Percentiles rank a stretch among this genome's conserved stretches.
These are phyloP conservation scores for Entomobrya multifasciata DNA, from an alignment of 2,888 invertebrate genomes.

Conservation along the genomic window DNA sequence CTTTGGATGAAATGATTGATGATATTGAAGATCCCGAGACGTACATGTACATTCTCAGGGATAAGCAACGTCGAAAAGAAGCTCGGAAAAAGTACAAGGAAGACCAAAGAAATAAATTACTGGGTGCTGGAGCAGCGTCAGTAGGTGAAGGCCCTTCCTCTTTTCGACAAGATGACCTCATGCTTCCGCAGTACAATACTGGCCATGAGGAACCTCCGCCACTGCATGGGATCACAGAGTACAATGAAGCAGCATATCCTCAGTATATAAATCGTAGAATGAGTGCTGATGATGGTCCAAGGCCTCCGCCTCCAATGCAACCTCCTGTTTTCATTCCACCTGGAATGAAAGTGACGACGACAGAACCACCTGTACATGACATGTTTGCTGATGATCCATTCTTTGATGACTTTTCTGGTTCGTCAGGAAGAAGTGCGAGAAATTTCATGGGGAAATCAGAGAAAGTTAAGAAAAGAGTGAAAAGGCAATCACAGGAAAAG, in stretches of 20 bases:
- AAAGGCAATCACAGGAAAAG: neutral
- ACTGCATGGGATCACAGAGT: neutral
- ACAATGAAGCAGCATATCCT: neutral
- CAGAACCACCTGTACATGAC: slow-evolving; percentile 48
- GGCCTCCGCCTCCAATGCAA: slow-evolving; percentile 26
- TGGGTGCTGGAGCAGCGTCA: neutral
- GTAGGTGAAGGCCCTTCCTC: neutral
- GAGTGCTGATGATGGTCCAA: too few species aligned
- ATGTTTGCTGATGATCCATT: slow-evolving; percentile 71
- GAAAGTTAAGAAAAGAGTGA: slow-evolving; percentile 6
- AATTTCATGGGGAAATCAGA: too few species aligned
- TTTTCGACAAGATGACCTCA: neutral
- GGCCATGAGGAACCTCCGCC: neutral
- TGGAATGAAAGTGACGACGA: neutral
- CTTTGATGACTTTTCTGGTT: slow-evolving; percentile 52
- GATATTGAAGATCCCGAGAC: slow-evolving; percentile 69
- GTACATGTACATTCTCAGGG: slow-evolving; percentile 67
- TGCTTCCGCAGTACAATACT: too few species aligned
- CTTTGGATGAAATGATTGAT: slow-evolving; percentile 69
- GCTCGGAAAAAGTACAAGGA: slow-evolving; percentile 32
- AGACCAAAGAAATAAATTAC: neutral
- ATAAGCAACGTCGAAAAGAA: slow-evolving; percentile 59
- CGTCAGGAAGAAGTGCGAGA: neutral
- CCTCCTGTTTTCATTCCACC: slow-evolving; percentile 5
- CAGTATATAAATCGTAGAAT: slow-evolving; percentile 32